Base-by-base conservation (phyloP, 1,140 invertebrate species). In the Conus betulinus region DNA sequence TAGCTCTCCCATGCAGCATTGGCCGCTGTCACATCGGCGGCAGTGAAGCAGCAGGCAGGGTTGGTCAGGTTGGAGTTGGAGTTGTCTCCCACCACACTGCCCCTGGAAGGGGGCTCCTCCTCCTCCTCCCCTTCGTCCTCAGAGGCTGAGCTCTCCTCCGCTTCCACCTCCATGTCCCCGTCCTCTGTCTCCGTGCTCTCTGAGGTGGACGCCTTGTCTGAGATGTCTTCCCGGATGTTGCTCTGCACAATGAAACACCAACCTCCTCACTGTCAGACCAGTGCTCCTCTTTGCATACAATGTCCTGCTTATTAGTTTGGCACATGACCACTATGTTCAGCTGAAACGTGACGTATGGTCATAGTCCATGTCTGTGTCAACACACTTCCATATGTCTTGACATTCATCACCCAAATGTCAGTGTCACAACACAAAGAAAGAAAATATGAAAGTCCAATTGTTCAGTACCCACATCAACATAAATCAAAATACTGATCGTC, bases 1-100 rank as follows among this genome's bases (percentile, higher is more conserved):
- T 97, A 97, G 88, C 96, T 96, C 23, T 96, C 95, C 97, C 97
- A 97, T 67, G 96, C 96, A 88, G 96, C 96, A 76, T 97, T 96
- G 2, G 96, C 97, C 89, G 90, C 90, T n/a, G 86, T 85, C 57
- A 90, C 87, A 53, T 92, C 90, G 25, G 85, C 84, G 4, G 88
- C 53, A 0, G 87, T 85, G 60, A 74, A 89, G 55, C 85, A 88
- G n/a, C 89, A 84, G 5, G 89, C 76, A 23, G 85, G 88, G 55
- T 88, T 88, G 11, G 89, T 83, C 55, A 87, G 60, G 5, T 81
- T 71, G 67, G 67, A 71, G 0, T 27, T 63, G 23, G 71, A 53
- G 74, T 78, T 87, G 25, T 79, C 85, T 27, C 71, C 85, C 71
- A 89, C 87, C 67, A 87, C 79, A 23, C 79, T 85, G 85, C 85